A percentile compares a stretch with the other conserved stretches of the same genome.
phyloP scores from a whole-genome alignment of 2,888 invertebrate genomes.

The Aquatica leii region DNA sequence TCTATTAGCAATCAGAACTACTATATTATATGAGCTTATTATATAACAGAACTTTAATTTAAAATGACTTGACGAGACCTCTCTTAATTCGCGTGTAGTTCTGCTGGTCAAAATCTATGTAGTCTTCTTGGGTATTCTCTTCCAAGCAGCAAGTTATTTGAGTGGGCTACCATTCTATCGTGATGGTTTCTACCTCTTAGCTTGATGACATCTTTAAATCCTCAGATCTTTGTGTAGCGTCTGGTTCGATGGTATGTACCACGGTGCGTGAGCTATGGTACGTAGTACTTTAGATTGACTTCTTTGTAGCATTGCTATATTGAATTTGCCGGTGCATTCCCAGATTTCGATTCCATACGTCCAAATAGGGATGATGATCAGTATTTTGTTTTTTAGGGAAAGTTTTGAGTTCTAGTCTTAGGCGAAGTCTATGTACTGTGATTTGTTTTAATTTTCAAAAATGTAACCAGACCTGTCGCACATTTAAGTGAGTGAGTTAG shows the following conservation, averaged over 20 bases:
- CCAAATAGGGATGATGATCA: conserved; percentile 15
- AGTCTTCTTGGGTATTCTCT: too few species aligned
- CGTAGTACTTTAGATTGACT: conserved; percentile 20
- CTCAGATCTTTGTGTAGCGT: conserved; percentile 10
- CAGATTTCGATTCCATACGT: conserved; percentile 17
- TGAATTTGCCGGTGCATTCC: conserved; percentile 7
- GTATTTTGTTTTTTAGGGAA: conserved; percentile 12
- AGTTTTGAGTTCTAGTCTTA: conserved; percentile 4
- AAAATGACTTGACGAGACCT: too few species aligned
- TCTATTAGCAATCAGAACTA: too few species aligned
- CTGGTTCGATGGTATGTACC: conserved; percentile 19
- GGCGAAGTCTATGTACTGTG: not conserved
- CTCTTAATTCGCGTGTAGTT: not conserved
- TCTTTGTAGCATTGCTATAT: conserved; percentile 23
- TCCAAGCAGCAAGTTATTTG: too few species aligned
- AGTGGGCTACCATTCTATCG: too few species aligned
- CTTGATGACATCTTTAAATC: too few species aligned
- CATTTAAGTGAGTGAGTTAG: not conserved
- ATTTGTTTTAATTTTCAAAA: not conserved
- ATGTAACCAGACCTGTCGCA: not conserved
- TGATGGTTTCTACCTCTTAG: too few species aligned
- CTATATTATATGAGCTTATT: too few species aligned
- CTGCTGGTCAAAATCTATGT: not conserved
- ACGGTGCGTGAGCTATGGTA: conserved; percentile 24
- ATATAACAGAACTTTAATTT: too few species aligned